Base-by-base conservation (phyloP, 2,797 vertebrate genomes). In the Periparus ater region DNA sequence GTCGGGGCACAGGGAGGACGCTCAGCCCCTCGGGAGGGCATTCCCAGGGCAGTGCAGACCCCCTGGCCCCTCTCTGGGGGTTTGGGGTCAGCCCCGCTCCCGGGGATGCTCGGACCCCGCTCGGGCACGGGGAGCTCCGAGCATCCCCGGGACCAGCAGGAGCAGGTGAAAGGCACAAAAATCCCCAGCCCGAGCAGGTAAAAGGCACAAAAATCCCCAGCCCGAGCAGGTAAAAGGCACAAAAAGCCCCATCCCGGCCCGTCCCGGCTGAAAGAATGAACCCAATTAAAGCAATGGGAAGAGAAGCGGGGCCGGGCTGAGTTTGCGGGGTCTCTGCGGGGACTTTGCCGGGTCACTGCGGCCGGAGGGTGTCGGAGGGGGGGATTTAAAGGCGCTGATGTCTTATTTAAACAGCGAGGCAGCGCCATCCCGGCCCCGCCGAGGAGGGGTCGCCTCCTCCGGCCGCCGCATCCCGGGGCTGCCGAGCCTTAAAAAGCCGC, bases 301-400 rank as follows among this genome's bases (percentile, higher is more conserved):
- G 5, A 40, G 38, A 40, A 40, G 38, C 38, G 38, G 38, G 38
- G 38, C 17, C 30, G 70, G 1, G 3, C 47, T 14, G 89, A 62
- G 57, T 60, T 79, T 45, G 50, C 27, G 36, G 2, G 6, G 47
- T 54, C 74, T 86, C 66, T n/a, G 81, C 13, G n/a, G 19, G 15
- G 92, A 51, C 44, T 78, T 74, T 57, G 91, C 53, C 12, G 16
- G 82, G 74, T 71, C 18, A 3, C 71, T 36, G 91, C 13, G 4
- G 74, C 12, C 4, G 21, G 45, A 29, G 34, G 50, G 27, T 4
- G 2, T 12, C 23, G 2, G 17, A 14, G 30, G 5, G 30, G 36
- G 12, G n/a, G 26, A 45, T 68, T 55, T 73, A 55, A 67, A 81
- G 62, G 57, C 75, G 21, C 40, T 93, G 83, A 96, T 94, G 92